These are phyloP conservation scores for Ennomos erosarius DNA, from an alignment of 2,888 invertebrate genomes.

Conservation along the genomic window DNA sequence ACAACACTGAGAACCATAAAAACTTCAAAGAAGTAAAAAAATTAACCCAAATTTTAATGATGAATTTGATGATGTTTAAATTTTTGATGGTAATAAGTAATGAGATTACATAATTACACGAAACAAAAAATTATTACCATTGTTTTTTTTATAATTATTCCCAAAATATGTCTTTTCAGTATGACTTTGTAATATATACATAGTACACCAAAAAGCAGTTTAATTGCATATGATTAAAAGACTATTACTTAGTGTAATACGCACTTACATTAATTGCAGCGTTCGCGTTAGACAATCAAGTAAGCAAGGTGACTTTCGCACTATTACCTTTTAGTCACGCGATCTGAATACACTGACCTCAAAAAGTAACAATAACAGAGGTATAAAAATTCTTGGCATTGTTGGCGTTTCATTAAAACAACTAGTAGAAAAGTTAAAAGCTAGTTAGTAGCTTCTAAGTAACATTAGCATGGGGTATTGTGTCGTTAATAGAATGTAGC, in stretches of 20 bases:
- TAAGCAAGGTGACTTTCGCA: conserved; percentile 37
- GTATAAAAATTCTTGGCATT: conserved; percentile 34
- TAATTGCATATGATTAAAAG: conserved; percentile 24
- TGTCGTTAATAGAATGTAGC: conserved; percentile 64
- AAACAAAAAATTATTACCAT: too few relatives aligned
- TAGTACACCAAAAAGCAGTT: conserved; percentile 13
- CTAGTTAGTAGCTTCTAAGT: conserved; percentile 25
- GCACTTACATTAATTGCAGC: conserved; percentile 33
- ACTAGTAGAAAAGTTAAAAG: conserved; percentile 23
- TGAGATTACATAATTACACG: too few relatives aligned
- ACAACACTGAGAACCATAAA: too few relatives aligned
- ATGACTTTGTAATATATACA: conserved; percentile 3
- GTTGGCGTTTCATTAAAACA: conserved; percentile 27
- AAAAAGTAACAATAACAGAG: conserved; percentile 25
- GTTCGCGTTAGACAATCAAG: conserved; percentile 24
- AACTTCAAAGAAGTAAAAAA: too few relatives aligned
- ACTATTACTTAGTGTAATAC: conserved; percentile 22
- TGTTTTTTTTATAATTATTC: too few relatives aligned
- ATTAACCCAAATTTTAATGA: too few relatives aligned
- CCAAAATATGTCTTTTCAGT: neutral
- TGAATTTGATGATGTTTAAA: too few relatives aligned
- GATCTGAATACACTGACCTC: conserved; percentile 30
- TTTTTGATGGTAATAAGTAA: too few relatives aligned
- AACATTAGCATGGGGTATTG: conserved; percentile 21
- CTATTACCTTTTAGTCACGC: conserved; percentile 33